Evolutionary conservation across 2,888 invertebrate species (phyloP), one percentile per base, ranked within the genome.

Genomic region (Troglohyphantes excavatus): DNA sequence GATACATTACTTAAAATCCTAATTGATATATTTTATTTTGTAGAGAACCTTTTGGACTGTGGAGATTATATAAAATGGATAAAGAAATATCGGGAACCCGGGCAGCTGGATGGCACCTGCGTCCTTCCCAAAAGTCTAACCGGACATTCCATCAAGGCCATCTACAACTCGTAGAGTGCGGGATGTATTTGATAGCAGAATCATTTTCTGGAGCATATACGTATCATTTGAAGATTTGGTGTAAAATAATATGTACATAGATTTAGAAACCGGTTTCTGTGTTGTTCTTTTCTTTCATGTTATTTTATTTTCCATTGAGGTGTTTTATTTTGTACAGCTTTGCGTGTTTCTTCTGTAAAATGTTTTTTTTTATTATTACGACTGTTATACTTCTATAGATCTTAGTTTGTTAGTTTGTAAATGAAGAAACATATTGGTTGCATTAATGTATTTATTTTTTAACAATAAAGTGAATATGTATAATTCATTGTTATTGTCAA

Each of bases 31-130:
- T 53, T 75, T 76, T 39, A 17, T 27, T 43, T 76, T 33, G 11
- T 43, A 89, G 89, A 83, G 13, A 89, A 82, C 46, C 23, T 11
- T 17, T 9, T 89, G 43, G 65, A 73, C 13, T 89, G 89, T 23
- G 46, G 70, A 11, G 63, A 82, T 7, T 26, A 65, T n/a, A 29
- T 89, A 11, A 43, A 63, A 2, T 89, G 89, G 89, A 76, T 89
- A 53, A 82, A 75, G n/a, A 65, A 43, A 0, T 39, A 33, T 11
- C 39, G 23, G 0, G 26, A 70, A 29, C 76, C 83, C n/a, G 19
- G 39, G 9, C 19, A 63, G 2, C 1, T 82, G 5, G 53, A 33
- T 0, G 82, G 83, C 2, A 43, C 43, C 3, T 89, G 89, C n/a
- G 63, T 63, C 5, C 27, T 7, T 33, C 89, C 89, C 6, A 70